These are phyloP conservation scores for Zygothrica quintamaculata DNA, from an alignment of 2,888 invertebrate species.

Conservation along the genomic window DNA sequence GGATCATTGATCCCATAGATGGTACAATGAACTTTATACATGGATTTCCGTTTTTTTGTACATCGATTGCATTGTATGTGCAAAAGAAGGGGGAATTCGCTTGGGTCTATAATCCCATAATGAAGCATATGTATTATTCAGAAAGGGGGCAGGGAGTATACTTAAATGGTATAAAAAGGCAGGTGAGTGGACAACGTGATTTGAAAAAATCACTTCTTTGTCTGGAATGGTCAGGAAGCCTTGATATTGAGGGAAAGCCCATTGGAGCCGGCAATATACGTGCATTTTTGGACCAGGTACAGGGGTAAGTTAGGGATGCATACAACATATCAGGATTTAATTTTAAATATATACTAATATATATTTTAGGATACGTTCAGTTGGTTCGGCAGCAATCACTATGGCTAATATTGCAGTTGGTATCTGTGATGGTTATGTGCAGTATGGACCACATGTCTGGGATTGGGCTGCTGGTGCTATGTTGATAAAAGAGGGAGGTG, in stretches of 20 bases:
- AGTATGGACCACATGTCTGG: constrained; percentile 97
- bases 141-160: constrained; percentile 8
- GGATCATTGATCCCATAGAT: constrained; percentile 66
- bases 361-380: constrained; percentile 89
- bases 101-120: constrained; percentile 45
- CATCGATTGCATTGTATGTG: constrained; percentile 47
- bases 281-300: constrained; percentile 23
- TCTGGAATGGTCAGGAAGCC: constrained; percentile 11
- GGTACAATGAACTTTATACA: constrained; percentile 56
- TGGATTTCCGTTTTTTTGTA: constrained; percentile 54
- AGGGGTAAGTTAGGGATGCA: constrained; percentile 46
- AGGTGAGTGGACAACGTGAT: constrained; percentile 28
- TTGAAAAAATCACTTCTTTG: constrained; percentile 22
- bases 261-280: no score
- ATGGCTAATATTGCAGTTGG: constrained; percentile 97
- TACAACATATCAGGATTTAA: no score
- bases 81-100: constrained; percentile 14
- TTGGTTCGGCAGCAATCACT: constrained; percentile 96
- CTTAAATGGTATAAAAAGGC: constrained; percentile 16
- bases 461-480: constrained; percentile 94
- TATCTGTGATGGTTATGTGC: constrained; percentile 93
- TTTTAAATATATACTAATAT: no score
- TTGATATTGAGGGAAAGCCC: background rate
- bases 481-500: constrained; percentile 96
- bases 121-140: constrained; percentile 30